These are phyloP conservation scores for Sinotaia quadrata DNA, from an alignment of 2,888 invertebrate species.

Conservation along the genomic window DNA sequence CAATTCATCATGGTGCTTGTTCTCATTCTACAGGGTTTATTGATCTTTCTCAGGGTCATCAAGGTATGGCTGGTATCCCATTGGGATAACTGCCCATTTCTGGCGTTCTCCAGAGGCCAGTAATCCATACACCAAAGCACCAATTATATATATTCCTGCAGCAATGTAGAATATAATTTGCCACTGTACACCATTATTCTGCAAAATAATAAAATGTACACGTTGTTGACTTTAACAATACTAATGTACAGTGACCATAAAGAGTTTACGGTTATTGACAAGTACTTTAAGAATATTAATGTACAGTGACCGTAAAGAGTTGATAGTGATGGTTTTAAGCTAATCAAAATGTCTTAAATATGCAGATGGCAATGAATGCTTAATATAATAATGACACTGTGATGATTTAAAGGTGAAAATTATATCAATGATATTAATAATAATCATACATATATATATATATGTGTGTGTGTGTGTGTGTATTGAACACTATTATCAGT, in stretches of 20 bases:
- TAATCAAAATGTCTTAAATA: no score
- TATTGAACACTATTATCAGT: no score
- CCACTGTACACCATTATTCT: slow-evolving; percentile 80
- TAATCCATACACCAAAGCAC: slow-evolving; percentile 86
- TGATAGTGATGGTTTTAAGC: no score
- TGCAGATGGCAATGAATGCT: no score
- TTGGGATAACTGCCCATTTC: slow-evolving; percentile 78
- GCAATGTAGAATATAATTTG: slow-evolving; percentile 88
- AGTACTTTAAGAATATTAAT: neutral
- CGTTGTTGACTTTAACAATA: neutral
- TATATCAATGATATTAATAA: no score
- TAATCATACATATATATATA: no score
- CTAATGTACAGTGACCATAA: neutral
- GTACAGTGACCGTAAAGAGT: neutral
- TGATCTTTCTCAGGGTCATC: slow-evolving; percentile 43
- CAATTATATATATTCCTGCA: slow-evolving; percentile 85
- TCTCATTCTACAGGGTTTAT: neutral
- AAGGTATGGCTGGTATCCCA: slow-evolving; percentile 60
- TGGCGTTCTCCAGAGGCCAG: slow-evolving; percentile 88
- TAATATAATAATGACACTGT: no score
- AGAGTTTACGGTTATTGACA: neutral
- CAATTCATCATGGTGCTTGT: no score
- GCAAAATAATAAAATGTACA: neutral
- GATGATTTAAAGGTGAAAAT: no score
- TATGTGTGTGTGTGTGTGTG: no score